Evolutionary conservation across 2,797 vertebrate genomes (phyloP).

Genomic region (Hozukius guyotensis): DNA sequence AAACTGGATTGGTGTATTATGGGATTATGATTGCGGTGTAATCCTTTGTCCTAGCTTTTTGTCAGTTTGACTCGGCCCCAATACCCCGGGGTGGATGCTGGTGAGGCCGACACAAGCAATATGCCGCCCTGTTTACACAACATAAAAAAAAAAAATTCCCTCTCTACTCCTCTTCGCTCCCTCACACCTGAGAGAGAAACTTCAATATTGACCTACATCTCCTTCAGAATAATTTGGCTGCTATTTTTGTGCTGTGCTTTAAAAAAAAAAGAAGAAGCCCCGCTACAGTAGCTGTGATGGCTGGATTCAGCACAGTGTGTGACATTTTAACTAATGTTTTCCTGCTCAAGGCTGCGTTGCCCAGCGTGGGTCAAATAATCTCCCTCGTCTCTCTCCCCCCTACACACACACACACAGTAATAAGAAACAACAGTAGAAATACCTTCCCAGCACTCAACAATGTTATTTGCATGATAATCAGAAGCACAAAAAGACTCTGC

Average conservation of each 20-base stretch:
- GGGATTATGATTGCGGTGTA: slow-evolving; percentile 46
- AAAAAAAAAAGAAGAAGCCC: slow-evolving; percentile 34
- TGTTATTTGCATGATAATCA: slow-evolving; percentile 45
- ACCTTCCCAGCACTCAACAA: not conserved
- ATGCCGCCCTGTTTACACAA: slow-evolving; percentile 38
- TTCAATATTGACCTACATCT: slow-evolving; percentile 82
- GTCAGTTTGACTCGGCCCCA: slow-evolving; percentile 15
- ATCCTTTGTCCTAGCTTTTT: slow-evolving; percentile 20
- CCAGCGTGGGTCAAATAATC: slow-evolving; percentile 62
- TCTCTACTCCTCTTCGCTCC: slow-evolving; percentile 1
- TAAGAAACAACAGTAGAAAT: slow-evolving; percentile 30
- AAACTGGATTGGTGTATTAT: slow-evolving; percentile 45
- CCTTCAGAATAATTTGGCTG: slow-evolving; percentile 77
- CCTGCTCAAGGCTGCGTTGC: slow-evolving; percentile 65
- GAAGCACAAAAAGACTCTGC: not conserved
- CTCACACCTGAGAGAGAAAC: slow-evolving; percentile 68
- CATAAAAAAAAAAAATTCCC: not conserved
- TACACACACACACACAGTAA: not conserved
- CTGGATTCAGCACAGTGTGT: slow-evolving; percentile 58
- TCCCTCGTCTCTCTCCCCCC: not conserved
- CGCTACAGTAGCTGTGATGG: slow-evolving; percentile 45
- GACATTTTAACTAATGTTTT: slow-evolving; percentile 81
- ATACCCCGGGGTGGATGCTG: not conserved
- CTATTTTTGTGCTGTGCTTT: slow-evolving; percentile 73
- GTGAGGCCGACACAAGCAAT: slow-evolving; percentile 12